These are phyloP conservation scores for Charina bottae DNA, from an alignment of 2,113 vertebrate genomes.

Conservation along the genomic window DNA sequence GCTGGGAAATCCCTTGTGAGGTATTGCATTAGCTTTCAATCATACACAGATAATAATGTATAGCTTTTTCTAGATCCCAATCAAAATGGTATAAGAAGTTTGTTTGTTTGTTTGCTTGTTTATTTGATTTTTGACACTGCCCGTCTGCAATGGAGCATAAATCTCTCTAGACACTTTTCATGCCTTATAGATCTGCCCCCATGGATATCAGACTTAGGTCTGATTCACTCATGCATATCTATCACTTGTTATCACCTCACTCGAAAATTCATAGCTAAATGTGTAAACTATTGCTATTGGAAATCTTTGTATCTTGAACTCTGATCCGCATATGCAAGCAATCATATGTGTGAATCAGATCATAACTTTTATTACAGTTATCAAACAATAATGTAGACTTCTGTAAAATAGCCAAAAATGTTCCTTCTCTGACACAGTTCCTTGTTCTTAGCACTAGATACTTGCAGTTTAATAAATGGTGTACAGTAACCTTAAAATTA, in stretches of 20 bases:
- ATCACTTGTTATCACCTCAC: neutral
- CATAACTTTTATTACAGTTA: neutral
- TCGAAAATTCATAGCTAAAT: neutral
- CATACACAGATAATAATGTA: conserved; percentile 35
- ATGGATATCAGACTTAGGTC: neutral
- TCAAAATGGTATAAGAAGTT: conserved; percentile 32
- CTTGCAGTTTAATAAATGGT: neutral
- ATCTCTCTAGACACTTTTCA: neutral
- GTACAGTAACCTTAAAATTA: neutral
- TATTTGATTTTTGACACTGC: neutral
- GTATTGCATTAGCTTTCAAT: no score
- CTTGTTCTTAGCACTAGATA: neutral
- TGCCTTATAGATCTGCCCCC: neutral
- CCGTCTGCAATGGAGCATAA: conserved; percentile 17
- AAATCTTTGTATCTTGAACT: neutral
- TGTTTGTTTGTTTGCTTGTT: neutral
- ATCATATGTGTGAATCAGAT: neutral
- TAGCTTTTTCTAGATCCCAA: conserved; percentile 42
- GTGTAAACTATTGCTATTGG: neutral
- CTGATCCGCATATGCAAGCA: neutral
- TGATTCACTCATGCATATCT: neutral
- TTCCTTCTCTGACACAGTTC: neutral
- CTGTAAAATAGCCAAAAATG: neutral
- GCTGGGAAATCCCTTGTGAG: no score
- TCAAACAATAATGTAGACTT: neutral